phyloP scores from a whole-genome alignment of 37 sponge, comb jelly and placozoan species.

The Amphimedon queenslandica region DNA sequence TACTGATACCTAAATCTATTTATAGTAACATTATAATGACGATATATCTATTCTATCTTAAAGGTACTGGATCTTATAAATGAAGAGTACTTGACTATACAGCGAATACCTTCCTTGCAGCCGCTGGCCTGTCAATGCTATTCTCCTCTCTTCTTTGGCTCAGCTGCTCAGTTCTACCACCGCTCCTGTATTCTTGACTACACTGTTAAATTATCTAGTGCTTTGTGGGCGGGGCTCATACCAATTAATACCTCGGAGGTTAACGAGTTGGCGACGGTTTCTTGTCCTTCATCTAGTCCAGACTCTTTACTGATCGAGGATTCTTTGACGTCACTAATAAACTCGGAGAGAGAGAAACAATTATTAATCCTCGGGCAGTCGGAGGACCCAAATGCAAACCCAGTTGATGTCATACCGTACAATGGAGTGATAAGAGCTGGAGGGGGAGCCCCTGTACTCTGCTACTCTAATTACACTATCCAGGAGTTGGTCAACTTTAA shows the following conservation, averaged over 20 bases:
- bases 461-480: conserved; percentile 23
- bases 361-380: background rate
- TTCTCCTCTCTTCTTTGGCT: background rate
- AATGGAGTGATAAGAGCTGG: conserved; percentile 37
- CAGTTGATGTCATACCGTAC: conserved; percentile 61
- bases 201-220: conserved; percentile 35
- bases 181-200: conserved; percentile 51
- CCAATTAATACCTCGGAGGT: background rate
- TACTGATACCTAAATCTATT: too few species aligned
- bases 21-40: too few species aligned
- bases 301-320: background rate
- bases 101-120: conserved; percentile 52
- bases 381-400: conserved; percentile 10
- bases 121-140: conserved; percentile 63
- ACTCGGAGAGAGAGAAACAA: background rate
- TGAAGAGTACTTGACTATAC: too few species aligned
- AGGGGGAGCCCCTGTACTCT: conserved; percentile 58
- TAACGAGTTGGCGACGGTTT: background rate
- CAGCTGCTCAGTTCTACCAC: background rate
- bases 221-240: conserved; percentile 60
- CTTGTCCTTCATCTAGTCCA: conserved; percentile 11
- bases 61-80: too few species aligned
- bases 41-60: too few species aligned
- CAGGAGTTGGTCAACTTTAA: conserved; percentile 17
- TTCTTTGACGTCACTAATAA: background rate